Base-by-base conservation (phyloP, 2,888 invertebrate species). In the Argyresthia goedartella region DNA sequence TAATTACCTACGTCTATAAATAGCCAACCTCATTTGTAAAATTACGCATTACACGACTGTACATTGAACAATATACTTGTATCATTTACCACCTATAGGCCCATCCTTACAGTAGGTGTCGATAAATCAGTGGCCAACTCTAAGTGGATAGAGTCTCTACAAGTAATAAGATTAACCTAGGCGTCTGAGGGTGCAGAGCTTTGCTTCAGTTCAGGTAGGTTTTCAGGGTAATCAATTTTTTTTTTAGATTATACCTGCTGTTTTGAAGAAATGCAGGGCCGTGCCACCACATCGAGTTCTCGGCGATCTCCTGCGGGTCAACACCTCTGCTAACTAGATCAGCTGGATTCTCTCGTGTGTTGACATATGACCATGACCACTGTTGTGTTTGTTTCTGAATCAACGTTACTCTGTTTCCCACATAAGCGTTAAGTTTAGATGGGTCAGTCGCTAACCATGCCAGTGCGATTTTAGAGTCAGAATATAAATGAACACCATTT, bases 391-490 rank as follows among this genome's bases (percentile, higher is more conserved):
- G 41, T 34, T 54, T n/a, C 6, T 8, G 8, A 16, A 60, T 57
- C 9, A 44, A 25, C 13, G 50, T 52, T 13, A 62, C 58, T 44
- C 59, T 56, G 46, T 59, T 59, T 8, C 56, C 55, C 4, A 58
- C 58, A 53, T 62, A 59, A n/a, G 55, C 52, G 14, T 55, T 52
- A 1, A 59, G 44, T 11, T 49, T 56, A 15, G 15, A 34, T n/a
- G 47, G 14, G 4, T 58, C 50, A 9, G 52, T 56, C 10, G 52
- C 50, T 1, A 60, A 35, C 60, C 60, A 60, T 16, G 60, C 56
- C 33, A 62, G 45, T 13, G 56, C 57, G 13, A 60, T 60, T 52
- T 59, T 52, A 7, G 60, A 62, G 33, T 60, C 62, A 8, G 51
- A 51, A 51, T 50, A 59, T 34, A 59, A 51, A 56, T 15, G 8